phyloP scores from a whole-genome alignment of 2,888 invertebrate species.

The Criorhina ranunculi region DNA sequence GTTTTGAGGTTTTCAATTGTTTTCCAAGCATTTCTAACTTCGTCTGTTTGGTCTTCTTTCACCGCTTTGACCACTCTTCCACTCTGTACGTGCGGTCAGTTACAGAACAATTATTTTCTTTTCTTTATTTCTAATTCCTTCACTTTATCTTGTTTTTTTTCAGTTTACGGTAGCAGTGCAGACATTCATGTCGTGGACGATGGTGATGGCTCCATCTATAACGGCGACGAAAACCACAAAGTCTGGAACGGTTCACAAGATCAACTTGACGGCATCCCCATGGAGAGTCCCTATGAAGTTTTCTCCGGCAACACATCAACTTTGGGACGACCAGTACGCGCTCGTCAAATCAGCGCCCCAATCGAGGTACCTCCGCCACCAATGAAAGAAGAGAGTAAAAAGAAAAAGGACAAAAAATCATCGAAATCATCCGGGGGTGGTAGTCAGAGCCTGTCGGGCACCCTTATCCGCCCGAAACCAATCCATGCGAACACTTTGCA shows the following conservation, averaged over 20 bases:
- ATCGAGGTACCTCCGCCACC: conserved; percentile 94
- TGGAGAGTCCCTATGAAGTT: conserved; percentile 90
- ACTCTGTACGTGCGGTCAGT: conserved; percentile 40
- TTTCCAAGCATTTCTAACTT: neutral
- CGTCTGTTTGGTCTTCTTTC: neutral
- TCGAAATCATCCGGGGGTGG: conserved; percentile 81
- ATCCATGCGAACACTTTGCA: conserved; percentile 83
- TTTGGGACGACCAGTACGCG: conserved; percentile 88
- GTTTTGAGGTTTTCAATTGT: conserved; percentile 53
- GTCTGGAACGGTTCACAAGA: conserved; percentile 94
- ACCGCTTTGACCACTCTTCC: neutral
- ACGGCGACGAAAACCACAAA: conserved; percentile 97
- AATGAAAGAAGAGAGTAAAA: conserved; percentile 88
- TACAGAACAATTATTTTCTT: conserved; percentile 47
- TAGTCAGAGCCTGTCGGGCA: conserved; percentile 84
- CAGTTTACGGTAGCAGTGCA: conserved; percentile 85
- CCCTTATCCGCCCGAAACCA: conserved; percentile 84
- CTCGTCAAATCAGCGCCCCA: conserved; percentile 92
- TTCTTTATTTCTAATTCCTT: conserved; percentile 36
- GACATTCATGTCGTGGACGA: conserved; percentile 85
- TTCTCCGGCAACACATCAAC: conserved; percentile 86
- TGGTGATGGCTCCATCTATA: conserved; percentile 93
- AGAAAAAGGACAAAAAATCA: conserved; percentile 85
- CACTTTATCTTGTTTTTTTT: conserved; percentile 71
- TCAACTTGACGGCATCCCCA: conserved; percentile 88